Conservation (phyloP, 1,140 invertebrate genomes). For the Battus philenor region DNA sequence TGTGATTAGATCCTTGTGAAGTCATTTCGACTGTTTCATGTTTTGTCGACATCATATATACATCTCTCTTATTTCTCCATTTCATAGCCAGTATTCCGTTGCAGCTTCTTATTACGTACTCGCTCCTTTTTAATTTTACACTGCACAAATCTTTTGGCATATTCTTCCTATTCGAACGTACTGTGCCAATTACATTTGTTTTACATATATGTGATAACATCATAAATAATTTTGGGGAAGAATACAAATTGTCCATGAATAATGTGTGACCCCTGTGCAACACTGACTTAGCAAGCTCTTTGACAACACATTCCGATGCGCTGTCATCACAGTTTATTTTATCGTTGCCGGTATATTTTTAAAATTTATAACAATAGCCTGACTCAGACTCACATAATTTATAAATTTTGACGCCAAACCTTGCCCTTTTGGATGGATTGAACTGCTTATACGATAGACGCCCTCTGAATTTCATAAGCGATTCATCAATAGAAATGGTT, state of each 20-base stretch:
- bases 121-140: background rate
- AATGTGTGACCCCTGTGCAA: background rate
- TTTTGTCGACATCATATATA: too few relatives aligned
- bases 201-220: background rate
- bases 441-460: background rate
- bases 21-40: too few relatives aligned
- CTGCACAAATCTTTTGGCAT: constrained; percentile 1
- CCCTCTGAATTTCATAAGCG: background rate
- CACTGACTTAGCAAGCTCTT: background rate
- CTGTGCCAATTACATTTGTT: background rate
- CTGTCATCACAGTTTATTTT: background rate
- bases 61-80: too few relatives aligned
- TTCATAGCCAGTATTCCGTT: background rate
- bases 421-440: background rate
- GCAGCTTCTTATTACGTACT: background rate
- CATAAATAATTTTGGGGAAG: background rate
- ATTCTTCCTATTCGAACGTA: background rate
- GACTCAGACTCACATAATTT: background rate
- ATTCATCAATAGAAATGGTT: background rate
- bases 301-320: background rate
- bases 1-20: too few relatives aligned
- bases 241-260: background rate
- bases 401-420: background rate
- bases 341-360: background rate
- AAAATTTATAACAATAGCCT: background rate